phyloP scores from a whole-genome alignment of 2,797 vertebrate genomes.

The Neopelma chrysocephalum region DNA sequence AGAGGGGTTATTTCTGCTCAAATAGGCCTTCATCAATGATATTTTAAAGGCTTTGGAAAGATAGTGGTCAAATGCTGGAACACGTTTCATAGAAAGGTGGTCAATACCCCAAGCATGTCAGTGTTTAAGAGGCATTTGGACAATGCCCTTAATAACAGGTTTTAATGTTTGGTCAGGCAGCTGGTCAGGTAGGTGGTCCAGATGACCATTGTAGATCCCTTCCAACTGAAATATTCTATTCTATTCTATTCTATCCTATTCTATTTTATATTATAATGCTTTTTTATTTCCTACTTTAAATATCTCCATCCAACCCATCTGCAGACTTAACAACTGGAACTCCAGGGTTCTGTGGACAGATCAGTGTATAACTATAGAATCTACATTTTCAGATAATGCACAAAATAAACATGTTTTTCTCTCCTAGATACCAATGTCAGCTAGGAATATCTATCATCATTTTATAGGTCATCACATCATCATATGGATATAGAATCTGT shows the following conservation, averaged over 20 bases:
- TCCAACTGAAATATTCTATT: background rate
- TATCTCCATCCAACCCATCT: background rate
- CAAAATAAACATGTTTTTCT: constrained; percentile 21
- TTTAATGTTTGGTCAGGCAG: background rate
- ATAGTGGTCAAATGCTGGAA: background rate
- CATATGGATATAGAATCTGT: constrained; percentile 58
- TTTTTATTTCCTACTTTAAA: background rate
- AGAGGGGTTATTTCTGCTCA: background rate
- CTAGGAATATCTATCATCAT: constrained; percentile 48
- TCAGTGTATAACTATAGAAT: background rate
- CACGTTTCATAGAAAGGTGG: background rate
- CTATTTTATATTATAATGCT: background rate
- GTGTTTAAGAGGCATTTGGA: background rate
- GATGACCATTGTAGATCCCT: background rate
- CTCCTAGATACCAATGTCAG: background rate
- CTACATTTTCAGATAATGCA: constrained; percentile 19
- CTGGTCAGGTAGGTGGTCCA: background rate
- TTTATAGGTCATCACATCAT: constrained; percentile 61
- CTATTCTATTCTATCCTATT: background rate
- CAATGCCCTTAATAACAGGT: background rate
- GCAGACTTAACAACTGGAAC: background rate
- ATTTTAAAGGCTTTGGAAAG: background rate
- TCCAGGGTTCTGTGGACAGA: background rate
- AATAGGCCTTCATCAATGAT: background rate
- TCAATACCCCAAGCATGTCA: background rate